phyloP scores from a whole-genome alignment of 2,797 vertebrate genomes.

The Ctenopoma multispine region DNA sequence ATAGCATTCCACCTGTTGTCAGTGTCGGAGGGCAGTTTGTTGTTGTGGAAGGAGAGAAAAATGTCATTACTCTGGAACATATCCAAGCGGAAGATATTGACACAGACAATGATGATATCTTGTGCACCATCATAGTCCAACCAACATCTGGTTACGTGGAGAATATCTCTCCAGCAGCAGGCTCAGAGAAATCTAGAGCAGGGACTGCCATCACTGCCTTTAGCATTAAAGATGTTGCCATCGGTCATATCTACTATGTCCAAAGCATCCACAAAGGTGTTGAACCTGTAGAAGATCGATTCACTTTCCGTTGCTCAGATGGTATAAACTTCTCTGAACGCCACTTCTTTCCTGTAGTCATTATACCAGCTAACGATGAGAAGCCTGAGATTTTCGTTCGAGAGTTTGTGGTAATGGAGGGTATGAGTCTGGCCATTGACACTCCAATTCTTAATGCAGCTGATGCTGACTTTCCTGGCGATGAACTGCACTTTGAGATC shows the following conservation, averaged over 20 bases:
- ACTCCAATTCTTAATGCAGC: constrained; percentile 86
- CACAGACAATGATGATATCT: constrained; percentile 87
- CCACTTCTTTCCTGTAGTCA: constrained; percentile 88
- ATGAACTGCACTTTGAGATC: constrained; percentile 88
- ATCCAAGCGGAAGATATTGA: constrained; percentile 88
- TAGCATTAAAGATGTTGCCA: constrained; percentile 84
- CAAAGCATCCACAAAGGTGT: constrained; percentile 92
- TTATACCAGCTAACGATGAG: constrained; percentile 90
- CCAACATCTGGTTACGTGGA: constrained; percentile 91
- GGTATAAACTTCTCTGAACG: constrained; percentile 89
- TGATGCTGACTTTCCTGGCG: constrained; percentile 87
- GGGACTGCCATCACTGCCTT: constrained; percentile 91
- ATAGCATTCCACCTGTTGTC: constrained; percentile 86
- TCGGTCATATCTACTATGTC: constrained; percentile 87
- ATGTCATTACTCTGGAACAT: constrained; percentile 84
- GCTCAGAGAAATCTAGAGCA: constrained; percentile 87
- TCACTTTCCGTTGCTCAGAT: constrained; percentile 91
- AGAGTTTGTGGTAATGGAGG: constrained; percentile 92
- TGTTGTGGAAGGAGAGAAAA: constrained; percentile 88
- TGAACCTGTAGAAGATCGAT: constrained; percentile 88
- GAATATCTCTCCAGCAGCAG: constrained; percentile 88
- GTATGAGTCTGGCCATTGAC: constrained; percentile 91
- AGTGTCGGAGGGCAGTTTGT: constrained; percentile 82
- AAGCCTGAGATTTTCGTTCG: constrained; percentile 87
- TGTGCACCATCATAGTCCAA: constrained; percentile 89